phyloP scores from a whole-genome alignment of 2,797 vertebrate species.

The Bufotes viridis region DNA sequence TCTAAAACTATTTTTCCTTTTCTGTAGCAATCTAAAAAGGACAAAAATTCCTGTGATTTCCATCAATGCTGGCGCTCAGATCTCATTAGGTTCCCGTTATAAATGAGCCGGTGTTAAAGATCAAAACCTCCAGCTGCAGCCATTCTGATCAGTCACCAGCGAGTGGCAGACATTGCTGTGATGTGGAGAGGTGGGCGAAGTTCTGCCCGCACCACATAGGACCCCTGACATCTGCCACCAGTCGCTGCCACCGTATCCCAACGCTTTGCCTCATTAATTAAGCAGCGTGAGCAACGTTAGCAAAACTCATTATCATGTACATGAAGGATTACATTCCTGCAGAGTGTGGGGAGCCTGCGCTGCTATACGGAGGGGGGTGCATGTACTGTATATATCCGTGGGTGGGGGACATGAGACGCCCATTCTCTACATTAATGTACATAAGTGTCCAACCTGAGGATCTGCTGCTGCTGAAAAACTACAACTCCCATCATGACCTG shows the following conservation, averaged over 20 bases:
- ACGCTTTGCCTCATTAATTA: slow-evolving; percentile 44
- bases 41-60: background rate
- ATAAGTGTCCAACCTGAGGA: too few relatives aligned
- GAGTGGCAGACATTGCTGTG: background rate
- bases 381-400: background rate
- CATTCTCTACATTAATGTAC: too few relatives aligned
- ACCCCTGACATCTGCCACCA: slow-evolving; percentile 43
- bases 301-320: slow-evolving; percentile 16
- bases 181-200: slow-evolving; percentile 10
- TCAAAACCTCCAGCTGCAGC: slow-evolving; percentile 16
- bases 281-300: slow-evolving; percentile 24
- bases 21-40: background rate
- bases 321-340: slow-evolving; percentile 37
- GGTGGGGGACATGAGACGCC: too few relatives aligned
- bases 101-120: background rate
- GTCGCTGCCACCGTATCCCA: background rate
- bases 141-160: slow-evolving; percentile 2
- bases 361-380: background rate
- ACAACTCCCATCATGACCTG: too few relatives aligned
- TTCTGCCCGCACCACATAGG: background rate
- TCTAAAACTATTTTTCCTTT: background rate
- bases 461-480: too few relatives aligned
- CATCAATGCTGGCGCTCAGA: background rate
- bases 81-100: background rate
- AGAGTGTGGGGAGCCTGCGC: background rate